A percentile compares a stretch with the other conserved stretches of the same genome.
Evolutionary conservation across 2,113 vertebrate species (phyloP).

Genomic region (Gambusia affinis): DNA sequence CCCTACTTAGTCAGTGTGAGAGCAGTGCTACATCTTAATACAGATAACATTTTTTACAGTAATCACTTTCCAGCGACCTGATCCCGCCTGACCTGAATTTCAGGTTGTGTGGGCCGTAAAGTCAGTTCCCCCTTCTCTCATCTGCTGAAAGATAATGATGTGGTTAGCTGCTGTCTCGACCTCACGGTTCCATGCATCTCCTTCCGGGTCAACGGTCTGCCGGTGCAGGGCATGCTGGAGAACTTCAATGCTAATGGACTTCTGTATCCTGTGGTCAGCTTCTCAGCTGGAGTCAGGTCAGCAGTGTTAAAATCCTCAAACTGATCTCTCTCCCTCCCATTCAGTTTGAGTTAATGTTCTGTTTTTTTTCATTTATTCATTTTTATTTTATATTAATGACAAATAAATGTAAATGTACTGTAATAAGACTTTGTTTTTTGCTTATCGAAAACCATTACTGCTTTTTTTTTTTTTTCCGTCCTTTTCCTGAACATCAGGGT

Average conservation of each 20-base stretch:
- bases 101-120: conserved; percentile 88
- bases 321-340: neutral
- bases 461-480: neutral
- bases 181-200: conserved; percentile 89
- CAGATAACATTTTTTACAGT: neutral
- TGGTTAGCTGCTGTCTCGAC: conserved; percentile 95
- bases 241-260: conserved; percentile 89
- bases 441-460: neutral
- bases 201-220: conserved; percentile 94
- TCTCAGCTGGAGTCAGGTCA: conserved; percentile 94
- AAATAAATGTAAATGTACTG: neutral
- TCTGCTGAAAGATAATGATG: conserved; percentile 87
- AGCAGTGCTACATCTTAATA: neutral
- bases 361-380: neutral
- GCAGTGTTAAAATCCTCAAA: conserved; percentile 37
- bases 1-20: neutral
- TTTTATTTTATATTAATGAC: neutral
- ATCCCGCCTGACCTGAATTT: conserved; percentile 8
- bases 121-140: conserved; percentile 91
- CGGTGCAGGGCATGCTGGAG: conserved; percentile 97
- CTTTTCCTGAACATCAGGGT: conserved; percentile 75
- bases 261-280: conserved; percentile 93
- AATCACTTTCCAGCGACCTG: neutral
- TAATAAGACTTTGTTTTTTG: neutral
- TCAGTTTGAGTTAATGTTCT: neutral